Base-by-base conservation (phyloP, 2,888 invertebrate species). In the Gandaritis pyraliata region DNA sequence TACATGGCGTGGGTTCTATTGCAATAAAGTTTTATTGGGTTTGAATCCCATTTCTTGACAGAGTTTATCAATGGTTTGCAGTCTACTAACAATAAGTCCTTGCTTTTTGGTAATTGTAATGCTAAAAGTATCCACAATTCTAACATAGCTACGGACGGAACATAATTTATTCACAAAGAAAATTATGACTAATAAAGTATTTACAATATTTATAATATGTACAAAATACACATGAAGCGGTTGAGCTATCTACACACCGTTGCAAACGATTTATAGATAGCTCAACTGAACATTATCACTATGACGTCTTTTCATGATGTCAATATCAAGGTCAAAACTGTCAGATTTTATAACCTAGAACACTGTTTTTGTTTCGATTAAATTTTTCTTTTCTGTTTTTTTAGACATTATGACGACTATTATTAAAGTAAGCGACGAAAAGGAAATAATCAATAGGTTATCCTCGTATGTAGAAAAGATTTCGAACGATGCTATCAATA, bases 401-500 rank as follows among this genome's bases (percentile, higher is more conserved):
- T 30, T 43, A 54, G 11, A 30, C 36, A 83, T 75, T 78, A 93
- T 93, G 93, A 87, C 88, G 23, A 84, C 86, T 55, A 85, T 92
- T 56, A 88, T 92, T 52, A 88, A 86, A 77, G 90, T 93, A 3
- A 83, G 80, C 67, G 87, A 92, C 69, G 94, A 95, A 78, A 81
- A 83, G 56, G 93, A 93, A 74, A 94, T 95, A 15, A 92, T 95
- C 45, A 85, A 86, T 50, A 93, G 93, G 76, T 85, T 97, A 18
- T 87, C 94, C 55, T 85, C 87, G 3, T 92, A 95, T 71, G 93
- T 97, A 43, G 94, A 95, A 78, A 92, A 93, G 71, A 93, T 93
- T 73, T 95, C 96, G 0, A 94, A 94, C 65, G 92, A 94, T 72
- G 94, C 95, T 29, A 95, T 96, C 60, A 81, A 89, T 49, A 93